A percentile compares a stretch with the other conserved stretches of the same genome.
phyloP scores from a whole-genome alignment of 2,797 vertebrate genomes.

The Helostoma temminkii region DNA sequence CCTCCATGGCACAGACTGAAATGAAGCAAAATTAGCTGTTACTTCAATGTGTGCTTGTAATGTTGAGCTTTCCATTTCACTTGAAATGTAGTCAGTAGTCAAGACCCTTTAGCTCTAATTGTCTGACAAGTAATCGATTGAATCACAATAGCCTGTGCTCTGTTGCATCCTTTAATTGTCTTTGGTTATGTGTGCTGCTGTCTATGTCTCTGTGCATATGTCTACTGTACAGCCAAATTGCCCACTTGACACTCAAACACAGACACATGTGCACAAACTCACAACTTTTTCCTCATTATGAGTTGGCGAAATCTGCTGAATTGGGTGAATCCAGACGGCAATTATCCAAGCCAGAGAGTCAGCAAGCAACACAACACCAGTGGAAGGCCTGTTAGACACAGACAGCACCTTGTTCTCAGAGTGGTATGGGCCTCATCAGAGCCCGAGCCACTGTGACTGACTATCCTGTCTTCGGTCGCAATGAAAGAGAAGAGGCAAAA shows the following conservation, averaged over 20 bases:
- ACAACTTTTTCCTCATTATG: slow-evolving; percentile 64
- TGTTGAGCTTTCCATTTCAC: neutral
- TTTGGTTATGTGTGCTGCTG: slow-evolving; percentile 18
- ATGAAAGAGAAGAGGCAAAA: slow-evolving; percentile 60
- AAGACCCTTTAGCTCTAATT: neutral
- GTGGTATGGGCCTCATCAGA: slow-evolving; percentile 62
- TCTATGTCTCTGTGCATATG: slow-evolving; percentile 12
- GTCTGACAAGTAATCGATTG: slow-evolving; percentile 3
- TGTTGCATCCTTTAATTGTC: slow-evolving; percentile 45
- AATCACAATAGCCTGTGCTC: neutral
- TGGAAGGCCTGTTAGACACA: slow-evolving; percentile 56
- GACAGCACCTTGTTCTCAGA: slow-evolving; percentile 61
- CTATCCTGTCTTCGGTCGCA: slow-evolving; percentile 58
- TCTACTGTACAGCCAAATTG: slow-evolving; percentile 11
- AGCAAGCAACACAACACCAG: slow-evolving; percentile 46
- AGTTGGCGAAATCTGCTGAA: slow-evolving; percentile 67
- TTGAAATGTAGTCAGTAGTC: neutral
- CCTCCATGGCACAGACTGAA: neutral
- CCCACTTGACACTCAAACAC: slow-evolving; percentile 11
- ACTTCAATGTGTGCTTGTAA: too few relatives aligned
- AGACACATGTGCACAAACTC: slow-evolving; percentile 30
- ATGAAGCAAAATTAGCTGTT: neutral
- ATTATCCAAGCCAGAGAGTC: slow-evolving; percentile 70
- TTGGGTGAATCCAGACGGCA: slow-evolving; percentile 62
- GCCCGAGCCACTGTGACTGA: slow-evolving; percentile 45